Percentiles rank a stretch among this genome's conserved stretches.
Conservation (phyloP, 2,888 invertebrate species). For the Torymus auratus region DNA sequence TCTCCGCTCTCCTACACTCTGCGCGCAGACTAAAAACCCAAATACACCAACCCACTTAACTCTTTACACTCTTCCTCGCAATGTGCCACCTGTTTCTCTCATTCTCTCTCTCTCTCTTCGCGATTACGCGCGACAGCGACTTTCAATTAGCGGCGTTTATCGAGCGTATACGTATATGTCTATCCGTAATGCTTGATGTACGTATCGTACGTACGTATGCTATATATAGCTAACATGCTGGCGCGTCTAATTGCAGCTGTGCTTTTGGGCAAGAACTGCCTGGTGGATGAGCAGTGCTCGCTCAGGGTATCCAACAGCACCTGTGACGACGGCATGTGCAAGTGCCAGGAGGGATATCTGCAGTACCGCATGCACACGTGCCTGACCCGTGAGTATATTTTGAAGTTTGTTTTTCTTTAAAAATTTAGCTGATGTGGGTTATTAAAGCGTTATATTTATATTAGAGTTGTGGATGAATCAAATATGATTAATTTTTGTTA, state of each 20-base stretch:
- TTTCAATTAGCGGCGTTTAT: constrained; percentile 51
- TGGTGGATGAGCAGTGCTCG: constrained; percentile 90
- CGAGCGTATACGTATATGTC: not conserved
- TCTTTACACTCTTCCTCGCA: too few species aligned
- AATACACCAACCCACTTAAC: too few species aligned
- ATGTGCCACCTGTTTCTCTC: too few species aligned
- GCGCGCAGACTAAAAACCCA: too few species aligned
- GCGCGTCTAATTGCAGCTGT: constrained; percentile 81
- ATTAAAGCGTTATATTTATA: too few species aligned
- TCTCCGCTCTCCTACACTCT: too few species aligned
- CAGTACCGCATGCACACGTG: constrained; percentile 94
- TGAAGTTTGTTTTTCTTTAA: not conserved
- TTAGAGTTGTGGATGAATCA: too few species aligned
- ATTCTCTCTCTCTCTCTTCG: not conserved
- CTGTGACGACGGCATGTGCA: constrained; percentile 89
- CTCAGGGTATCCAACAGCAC: constrained; percentile 92
- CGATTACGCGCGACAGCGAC: constrained; percentile 25
- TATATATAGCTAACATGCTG: not conserved
- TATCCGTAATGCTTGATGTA: not conserved
- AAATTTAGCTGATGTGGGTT: too few species aligned
- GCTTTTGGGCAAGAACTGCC: constrained; percentile 89
- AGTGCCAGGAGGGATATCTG: constrained; percentile 89
- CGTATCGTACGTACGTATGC: not conserved
- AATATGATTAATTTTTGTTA: too few species aligned
- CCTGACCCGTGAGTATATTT: constrained; percentile 87